Percentiles rank a stretch among this genome's conserved stretches.
Evolutionary conservation across 2,888 invertebrate genomes (phyloP).

Genomic region (Oxyscelio sp.): DNA sequence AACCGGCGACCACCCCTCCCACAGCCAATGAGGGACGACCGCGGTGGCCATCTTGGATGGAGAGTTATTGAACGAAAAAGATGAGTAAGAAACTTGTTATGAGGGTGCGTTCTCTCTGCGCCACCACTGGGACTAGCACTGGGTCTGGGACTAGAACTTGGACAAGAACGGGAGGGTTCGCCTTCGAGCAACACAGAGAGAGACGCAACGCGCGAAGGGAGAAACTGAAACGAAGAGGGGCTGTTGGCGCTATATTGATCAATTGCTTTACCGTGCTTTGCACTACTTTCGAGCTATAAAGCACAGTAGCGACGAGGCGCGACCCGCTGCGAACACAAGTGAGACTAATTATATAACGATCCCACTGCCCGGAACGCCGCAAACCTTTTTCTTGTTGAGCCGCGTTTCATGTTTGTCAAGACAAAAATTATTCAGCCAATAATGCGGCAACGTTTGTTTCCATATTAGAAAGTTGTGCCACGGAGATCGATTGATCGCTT

Average conservation of each 20-base stretch:
- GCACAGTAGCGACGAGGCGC: constrained; percentile 81
- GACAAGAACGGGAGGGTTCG: constrained; percentile 86
- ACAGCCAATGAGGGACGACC: no score
- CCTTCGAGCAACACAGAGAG: constrained; percentile 53
- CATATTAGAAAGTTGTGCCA: constrained; percentile 34
- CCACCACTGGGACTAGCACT: no score
- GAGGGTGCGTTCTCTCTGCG: no score
- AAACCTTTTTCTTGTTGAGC: constrained; percentile 34
- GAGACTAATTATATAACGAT: constrained; percentile 87
- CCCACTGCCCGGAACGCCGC: constrained; percentile 69
- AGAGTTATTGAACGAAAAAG: no score
- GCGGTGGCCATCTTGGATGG: no score
- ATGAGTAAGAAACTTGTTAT: no score
- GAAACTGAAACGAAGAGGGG: constrained; percentile 87
- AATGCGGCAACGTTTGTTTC: constrained; percentile 44
- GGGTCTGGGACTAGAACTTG: no score
- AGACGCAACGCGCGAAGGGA: constrained; percentile 79
- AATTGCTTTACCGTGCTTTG: constrained; percentile 88
- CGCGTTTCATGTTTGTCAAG: constrained; percentile 30
- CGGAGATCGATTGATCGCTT: constrained; percentile 10
- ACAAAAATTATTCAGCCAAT: constrained; percentile 4
- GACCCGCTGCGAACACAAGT: constrained; percentile 83
- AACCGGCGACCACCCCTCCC: no score
- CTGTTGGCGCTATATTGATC: constrained; percentile 88
- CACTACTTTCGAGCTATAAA: constrained; percentile 87